Base-by-base conservation (phyloP, 92 coral and sea anemone species). In the Palythoa caribaeorum region DNA sequence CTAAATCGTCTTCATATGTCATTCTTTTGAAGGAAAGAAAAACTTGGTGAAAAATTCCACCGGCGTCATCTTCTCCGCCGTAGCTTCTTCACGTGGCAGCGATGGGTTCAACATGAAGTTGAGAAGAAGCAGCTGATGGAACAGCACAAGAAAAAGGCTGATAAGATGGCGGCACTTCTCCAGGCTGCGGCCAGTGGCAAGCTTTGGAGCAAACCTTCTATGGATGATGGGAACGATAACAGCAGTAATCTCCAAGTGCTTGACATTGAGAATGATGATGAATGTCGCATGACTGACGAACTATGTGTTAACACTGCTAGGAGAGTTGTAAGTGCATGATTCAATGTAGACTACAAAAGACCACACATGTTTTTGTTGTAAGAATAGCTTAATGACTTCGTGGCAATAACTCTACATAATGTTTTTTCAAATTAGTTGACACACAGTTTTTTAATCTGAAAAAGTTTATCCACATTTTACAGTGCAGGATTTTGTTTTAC, bases 161-260 rank as follows among this genome's bases (percentile, higher is more conserved):
- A 89, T 74, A 97, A 97, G 88, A 97, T 97, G 98, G 93, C 98
- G 6, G 94, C 98, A 1, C 92, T 97, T 9, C 91, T 97, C 12
- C 81, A 95, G 65, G 99, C 98, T 44, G 99, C 99, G 7, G 95
- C 99, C 16, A 92, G 94, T 40, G 98, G 98, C 37, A 94, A 91
- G 75, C 88, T 97, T 79, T 95, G 99, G 97, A 93, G 90, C 84
- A 91, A 90, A 47, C 90, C 65, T 1, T 40, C 44, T 11, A 20
- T 60, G 48, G 95, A 78, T 10, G 91, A 74, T 48, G 74, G 76
- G 35, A 48, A 20, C 5, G 54, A 15, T 2, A 68, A 40, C 38
- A 60, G 48, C 66, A 79, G 15, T 38, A 87, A 87, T 1, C 65
- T 84, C 10, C 90, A 87, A 38, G 44, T 88, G 60, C 60, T 79